Evolutionary conservation across 2,113 vertebrate genomes (phyloP), one percentile per base, ranked within the genome.

Genomic region (Tetrao urogallus): DNA sequence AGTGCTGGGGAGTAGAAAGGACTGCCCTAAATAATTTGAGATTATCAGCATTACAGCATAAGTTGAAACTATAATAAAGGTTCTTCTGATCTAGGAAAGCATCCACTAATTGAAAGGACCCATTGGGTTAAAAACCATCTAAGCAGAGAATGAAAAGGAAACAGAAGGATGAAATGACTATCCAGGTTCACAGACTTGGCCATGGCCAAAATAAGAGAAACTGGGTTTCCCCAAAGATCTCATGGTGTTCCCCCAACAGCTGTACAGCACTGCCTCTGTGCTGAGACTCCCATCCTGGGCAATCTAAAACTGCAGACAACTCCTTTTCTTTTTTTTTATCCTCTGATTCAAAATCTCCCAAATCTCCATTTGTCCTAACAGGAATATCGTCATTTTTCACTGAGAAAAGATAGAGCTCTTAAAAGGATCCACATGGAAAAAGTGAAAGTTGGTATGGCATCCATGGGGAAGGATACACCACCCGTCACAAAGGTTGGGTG

Each of bases 141-240:
- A 64, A 34, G 14, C 2, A 21, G 48, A 0, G 0, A 71, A n/a
- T 1, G 13, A 25, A 79, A 79, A 87, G n/a, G 43, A 76, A 54
- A 13, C 9, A 70, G 22, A 65, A 32, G 20, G 12, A 14, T 34
- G 36, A 82, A 56, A 32, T 9, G 0, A 15, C 30, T 3, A 0
- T 34, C 19, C 16, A 32, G 30, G 24, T 54, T 73, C 74, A 66
- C 13, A 34, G 5, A 10, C 40, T 66, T 74, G 67, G 54, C 42
- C 17, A 8, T 1, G 14, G 56, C 30, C 22, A 66, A 66, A 24
- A 65, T 6, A 36, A 52, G 30, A 76, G 30, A 6, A 73, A 14
- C 2, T 40, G 70, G 11, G 3, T 60, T 65, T 73, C 50, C 38
- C 22, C 2, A 1, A 54, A 19, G 28, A 3, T 12, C 9, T 27